Conservation (phyloP, 2,888 invertebrate species). For the Dynastes maya region DNA sequence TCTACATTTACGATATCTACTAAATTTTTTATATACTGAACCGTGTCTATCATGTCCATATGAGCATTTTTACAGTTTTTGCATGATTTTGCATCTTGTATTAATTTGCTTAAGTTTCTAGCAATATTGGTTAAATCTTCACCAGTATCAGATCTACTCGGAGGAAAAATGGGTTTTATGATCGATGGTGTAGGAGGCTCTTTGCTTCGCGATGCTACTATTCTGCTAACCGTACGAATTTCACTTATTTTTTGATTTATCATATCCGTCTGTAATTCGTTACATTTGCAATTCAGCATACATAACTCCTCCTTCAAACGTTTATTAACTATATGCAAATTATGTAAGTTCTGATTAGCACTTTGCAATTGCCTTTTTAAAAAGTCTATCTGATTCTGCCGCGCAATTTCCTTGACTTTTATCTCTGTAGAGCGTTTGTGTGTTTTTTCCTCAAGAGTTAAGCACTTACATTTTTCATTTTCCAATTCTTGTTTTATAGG, state of each 20-base stretch:
- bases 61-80: conserved; percentile 44
- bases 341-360: conserved; percentile 62
- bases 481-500: conserved; percentile 61
- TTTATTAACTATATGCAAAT: conserved; percentile 62
- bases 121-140: conserved; percentile 53
- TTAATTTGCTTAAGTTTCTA: conserved; percentile 54
- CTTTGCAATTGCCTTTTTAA: conserved; percentile 64
- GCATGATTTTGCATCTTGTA: conserved; percentile 52
- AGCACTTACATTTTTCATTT: conserved; percentile 59
- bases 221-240: conserved; percentile 63
- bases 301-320: conserved; percentile 62
- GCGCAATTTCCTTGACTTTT: conserved; percentile 53
- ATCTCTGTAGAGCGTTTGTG: conserved; percentile 58
- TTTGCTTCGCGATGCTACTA: conserved; percentile 26
- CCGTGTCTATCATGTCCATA: conserved; percentile 63
- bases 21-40: conserved; percentile 64
- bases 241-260: conserved; percentile 68
- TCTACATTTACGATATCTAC: conserved; percentile 61
- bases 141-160: conserved; percentile 15
- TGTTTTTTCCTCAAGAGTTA: conserved; percentile 63
- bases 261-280: conserved; percentile 65
- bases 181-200: conserved; percentile 1
- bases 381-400: conserved; percentile 60
- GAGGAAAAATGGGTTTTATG: conserved; percentile 14
- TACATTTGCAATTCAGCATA: conserved; percentile 62